These are phyloP conservation scores for Drosophila pseudotalamancana DNA, from an alignment of 2,888 invertebrate species.

Conservation along the genomic window DNA sequence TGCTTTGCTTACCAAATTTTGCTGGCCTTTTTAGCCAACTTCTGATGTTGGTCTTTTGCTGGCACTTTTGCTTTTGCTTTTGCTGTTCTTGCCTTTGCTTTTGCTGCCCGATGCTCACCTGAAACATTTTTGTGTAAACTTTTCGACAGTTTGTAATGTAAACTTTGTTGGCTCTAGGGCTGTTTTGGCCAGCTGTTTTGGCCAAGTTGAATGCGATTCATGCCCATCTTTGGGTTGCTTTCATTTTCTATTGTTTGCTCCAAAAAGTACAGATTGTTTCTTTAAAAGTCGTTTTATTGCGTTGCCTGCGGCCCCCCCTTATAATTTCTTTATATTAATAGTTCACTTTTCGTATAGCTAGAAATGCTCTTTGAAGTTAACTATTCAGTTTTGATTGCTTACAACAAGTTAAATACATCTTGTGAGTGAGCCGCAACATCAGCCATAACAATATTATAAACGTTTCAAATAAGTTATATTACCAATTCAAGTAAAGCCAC, in stretches of 20 bases:
- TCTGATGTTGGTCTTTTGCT: slow-evolving; percentile 52
- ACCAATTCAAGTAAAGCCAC: slow-evolving; percentile 42
- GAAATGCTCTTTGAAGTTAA: no score
- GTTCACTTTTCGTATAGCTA: slow-evolving; percentile 5
- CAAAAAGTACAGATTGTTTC: slow-evolving; percentile 33
- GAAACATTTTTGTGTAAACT: slow-evolving; percentile 65
- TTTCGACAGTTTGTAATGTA: slow-evolving; percentile 65
- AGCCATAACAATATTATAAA: slow-evolving; percentile 1
- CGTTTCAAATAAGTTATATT: slow-evolving; percentile 12
- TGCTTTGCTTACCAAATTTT: slow-evolving; percentile 25
- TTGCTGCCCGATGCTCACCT: slow-evolving; percentile 56
- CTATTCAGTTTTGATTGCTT: not conserved
- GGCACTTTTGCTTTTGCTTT: slow-evolving; percentile 23
- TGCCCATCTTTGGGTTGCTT: slow-evolving; percentile 26
- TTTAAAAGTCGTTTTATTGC: slow-evolving; percentile 31
- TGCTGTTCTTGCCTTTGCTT: slow-evolving; percentile 26
- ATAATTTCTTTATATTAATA: slow-evolving; percentile 21
- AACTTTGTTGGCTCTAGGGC: slow-evolving; percentile 51
- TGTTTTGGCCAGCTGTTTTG: slow-evolving; percentile 36
- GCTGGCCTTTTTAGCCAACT: slow-evolving; percentile 52
- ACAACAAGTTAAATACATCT: no score
- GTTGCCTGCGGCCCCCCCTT: slow-evolving; percentile 19
- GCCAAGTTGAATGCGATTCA: slow-evolving; percentile 34
- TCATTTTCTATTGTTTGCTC: slow-evolving; percentile 33
- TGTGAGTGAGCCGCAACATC: not conserved